Conservation (phyloP, 2,888 invertebrate genomes). For the Cheilosia pagana region DNA sequence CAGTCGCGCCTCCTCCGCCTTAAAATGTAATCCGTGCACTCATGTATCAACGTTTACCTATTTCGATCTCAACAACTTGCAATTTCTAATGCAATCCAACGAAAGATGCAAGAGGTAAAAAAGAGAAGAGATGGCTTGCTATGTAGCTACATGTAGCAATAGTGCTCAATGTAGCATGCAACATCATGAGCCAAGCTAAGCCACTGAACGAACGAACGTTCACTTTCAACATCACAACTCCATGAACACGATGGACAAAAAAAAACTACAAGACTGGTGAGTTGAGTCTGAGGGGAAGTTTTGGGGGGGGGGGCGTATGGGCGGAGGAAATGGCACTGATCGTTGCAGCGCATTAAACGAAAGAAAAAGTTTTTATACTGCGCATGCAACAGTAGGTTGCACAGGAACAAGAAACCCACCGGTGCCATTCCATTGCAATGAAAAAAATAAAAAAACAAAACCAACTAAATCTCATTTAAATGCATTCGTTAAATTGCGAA, state of each 20-base stretch:
- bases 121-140: conserved; percentile 22
- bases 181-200: conserved; percentile 53
- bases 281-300: too few relatives aligned
- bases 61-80: conserved; percentile 58
- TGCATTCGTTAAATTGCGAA: conserved; percentile 45
- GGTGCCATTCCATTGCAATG: background rate
- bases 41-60: conserved; percentile 30
- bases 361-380: conserved; percentile 65
- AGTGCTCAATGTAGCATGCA: conserved; percentile 69
- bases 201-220: conserved; percentile 59
- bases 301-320: conserved; percentile 58
- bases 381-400: conserved; percentile 52
- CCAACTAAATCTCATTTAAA: conserved; percentile 57
- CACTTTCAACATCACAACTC: conserved; percentile 69
- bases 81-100: conserved; percentile 68
- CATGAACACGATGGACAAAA: conserved; percentile 38
- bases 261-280: conserved; percentile 28
- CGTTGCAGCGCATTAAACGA: conserved; percentile 60
- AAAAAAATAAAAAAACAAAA: background rate
- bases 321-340: conserved; percentile 46
- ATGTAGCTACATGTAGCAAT: conserved; percentile 57
- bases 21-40: conserved; percentile 52
- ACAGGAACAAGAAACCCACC: conserved; percentile 32
- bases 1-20: conserved; percentile 69
- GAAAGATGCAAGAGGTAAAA: conserved; percentile 34